Percentiles rank a stretch among this genome's conserved stretches.
phyloP scores from a whole-genome alignment of 1,140 invertebrate species.

The Drosophila gunungcola region DNA sequence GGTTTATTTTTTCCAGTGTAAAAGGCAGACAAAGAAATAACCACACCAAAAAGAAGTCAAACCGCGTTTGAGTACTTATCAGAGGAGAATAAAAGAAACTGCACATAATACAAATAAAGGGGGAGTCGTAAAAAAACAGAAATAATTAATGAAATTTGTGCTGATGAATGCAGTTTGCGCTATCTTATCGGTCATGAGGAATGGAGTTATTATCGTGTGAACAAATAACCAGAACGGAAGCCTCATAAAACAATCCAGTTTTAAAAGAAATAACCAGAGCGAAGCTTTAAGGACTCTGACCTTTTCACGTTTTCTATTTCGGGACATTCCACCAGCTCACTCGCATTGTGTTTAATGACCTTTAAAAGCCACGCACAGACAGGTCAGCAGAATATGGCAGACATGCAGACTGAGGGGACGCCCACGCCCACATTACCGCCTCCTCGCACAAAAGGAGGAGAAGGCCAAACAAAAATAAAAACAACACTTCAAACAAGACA shows the following conservation, averaged over 20 bases:
- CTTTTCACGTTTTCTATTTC: constrained; percentile 71
- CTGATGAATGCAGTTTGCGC: constrained; percentile 55
- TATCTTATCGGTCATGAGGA: constrained; percentile 49
- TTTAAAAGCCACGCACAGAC: constrained; percentile 80
- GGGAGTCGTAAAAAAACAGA: constrained; percentile 18
- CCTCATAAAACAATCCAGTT: background rate
- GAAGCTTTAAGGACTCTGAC: constrained; percentile 78
- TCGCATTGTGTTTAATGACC: constrained; percentile 73
- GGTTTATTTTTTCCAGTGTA: constrained; percentile 12
- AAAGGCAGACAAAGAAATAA: constrained; percentile 10
- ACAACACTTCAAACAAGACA: constrained; percentile 42
- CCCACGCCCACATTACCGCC: constrained; percentile 26
- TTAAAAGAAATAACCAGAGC: constrained; percentile 17
- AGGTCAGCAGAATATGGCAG: constrained; percentile 60
- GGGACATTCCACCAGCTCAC: constrained; percentile 39
- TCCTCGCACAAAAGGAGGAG: constrained; percentile 8
- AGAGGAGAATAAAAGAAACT: constrained; percentile 43
- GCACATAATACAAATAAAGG: constrained; percentile 30
- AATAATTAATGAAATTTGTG: constrained; percentile 52
- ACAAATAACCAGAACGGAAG: constrained; percentile 20
- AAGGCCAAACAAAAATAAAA: constrained; percentile 43
- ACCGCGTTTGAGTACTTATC: constrained; percentile 26
- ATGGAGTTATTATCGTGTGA: constrained; percentile 24
- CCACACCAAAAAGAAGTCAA: constrained; percentile 20
- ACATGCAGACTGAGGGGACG: constrained; percentile 33